Evolutionary conservation across 2,888 invertebrate genomes (phyloP).

Genomic region (Brachynemurus nebulosus): DNA sequence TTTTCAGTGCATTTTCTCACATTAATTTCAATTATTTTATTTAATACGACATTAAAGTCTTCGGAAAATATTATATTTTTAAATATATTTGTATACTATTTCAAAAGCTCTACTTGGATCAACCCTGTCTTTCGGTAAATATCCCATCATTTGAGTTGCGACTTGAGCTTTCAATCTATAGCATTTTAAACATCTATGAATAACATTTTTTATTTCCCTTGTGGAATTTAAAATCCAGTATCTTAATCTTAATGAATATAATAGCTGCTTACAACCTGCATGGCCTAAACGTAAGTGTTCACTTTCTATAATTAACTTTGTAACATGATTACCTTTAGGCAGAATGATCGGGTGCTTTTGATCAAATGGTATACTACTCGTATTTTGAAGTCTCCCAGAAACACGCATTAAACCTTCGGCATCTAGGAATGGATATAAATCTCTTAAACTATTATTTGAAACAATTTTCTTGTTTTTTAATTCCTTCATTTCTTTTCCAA

Average conservation of each 20-base stretch:
- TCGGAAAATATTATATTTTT: no score
- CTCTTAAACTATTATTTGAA: background rate
- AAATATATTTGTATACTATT: no score
- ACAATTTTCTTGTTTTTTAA: background rate
- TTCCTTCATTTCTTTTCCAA: background rate
- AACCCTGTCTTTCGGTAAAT: constrained; percentile 12
- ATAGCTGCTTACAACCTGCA: background rate
- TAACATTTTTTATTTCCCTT: background rate
- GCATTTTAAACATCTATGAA: background rate
- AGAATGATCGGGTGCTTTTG: constrained; percentile 12
- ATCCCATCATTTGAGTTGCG: constrained; percentile 12
- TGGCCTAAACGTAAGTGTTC: background rate
- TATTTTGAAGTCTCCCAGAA: constrained; percentile 10
- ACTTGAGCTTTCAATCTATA: background rate
- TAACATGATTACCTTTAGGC: constrained; percentile 2
- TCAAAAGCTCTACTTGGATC: constrained; percentile 9
- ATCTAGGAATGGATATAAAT: constrained; percentile 12
- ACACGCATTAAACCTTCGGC: constrained; percentile 8
- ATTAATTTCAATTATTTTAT: no score
- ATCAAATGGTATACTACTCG: constrained; percentile 1
- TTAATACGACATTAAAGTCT: no score
- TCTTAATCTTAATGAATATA: background rate
- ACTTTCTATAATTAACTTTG: background rate
- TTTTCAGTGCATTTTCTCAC: no score
- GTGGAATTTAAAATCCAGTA: background rate